Conservation (phyloP, 2,797 vertebrate species). For the Eidolon dupreanum region DNA sequence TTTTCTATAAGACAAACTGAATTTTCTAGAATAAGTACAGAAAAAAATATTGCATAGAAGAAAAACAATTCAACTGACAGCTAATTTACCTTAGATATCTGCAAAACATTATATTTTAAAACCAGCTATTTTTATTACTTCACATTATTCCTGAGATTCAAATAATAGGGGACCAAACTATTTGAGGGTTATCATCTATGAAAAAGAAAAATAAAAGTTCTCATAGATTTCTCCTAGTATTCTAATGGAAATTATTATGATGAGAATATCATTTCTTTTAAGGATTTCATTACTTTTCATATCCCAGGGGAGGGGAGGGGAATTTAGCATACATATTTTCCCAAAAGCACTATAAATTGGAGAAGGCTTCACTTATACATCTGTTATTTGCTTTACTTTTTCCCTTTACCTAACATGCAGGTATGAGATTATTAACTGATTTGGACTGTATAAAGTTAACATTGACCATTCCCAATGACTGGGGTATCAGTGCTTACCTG, state of each 20-base stretch:
- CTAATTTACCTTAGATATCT: not conserved
- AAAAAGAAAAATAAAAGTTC: not conserved
- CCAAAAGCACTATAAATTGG: not conserved
- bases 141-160: not conserved
- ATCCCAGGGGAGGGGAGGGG: not conserved
- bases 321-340: not conserved
- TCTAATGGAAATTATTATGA: conserved; percentile 26
- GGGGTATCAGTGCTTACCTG: not conserved
- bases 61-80: not conserved
- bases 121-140: not conserved
- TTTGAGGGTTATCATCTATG: not conserved
- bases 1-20: not conserved
- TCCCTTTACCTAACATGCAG: conserved; percentile 28
- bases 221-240: not conserved
- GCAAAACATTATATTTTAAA: not conserved
- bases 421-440: conserved; percentile 8
- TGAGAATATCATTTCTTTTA: conserved; percentile 28
- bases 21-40: not conserved
- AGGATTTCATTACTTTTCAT: conserved; percentile 20
- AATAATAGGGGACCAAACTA: not conserved
- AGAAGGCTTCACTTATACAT: conserved; percentile 30
- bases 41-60: not conserved
- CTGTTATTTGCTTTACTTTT: conserved; percentile 45
- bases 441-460: not conserved
- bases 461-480: not conserved